Conservation (phyloP, 2,113 vertebrate species). For the Apodemus speciosus region DNA sequence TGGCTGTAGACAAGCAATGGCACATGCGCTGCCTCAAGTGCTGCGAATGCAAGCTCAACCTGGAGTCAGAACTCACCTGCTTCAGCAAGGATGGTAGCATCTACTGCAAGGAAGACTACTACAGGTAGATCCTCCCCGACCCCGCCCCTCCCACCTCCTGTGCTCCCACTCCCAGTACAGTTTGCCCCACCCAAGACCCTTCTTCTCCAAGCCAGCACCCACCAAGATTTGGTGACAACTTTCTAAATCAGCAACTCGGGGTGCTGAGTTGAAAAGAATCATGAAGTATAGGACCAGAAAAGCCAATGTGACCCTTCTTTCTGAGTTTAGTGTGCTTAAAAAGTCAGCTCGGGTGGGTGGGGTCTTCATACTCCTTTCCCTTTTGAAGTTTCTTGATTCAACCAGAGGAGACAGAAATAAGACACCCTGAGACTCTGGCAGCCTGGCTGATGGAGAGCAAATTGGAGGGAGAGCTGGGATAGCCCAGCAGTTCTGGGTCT, state of each 20-base stretch:
- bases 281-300: neutral
- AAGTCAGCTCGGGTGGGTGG: neutral
- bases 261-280: slow-evolving; percentile 11
- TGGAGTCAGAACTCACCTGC: slow-evolving; percentile 99
- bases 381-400: slow-evolving; percentile 55
- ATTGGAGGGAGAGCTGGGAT: neutral
- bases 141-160: neutral
- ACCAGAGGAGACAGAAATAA: slow-evolving; percentile 1
- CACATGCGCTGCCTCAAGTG: slow-evolving; percentile 99
- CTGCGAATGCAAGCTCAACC: slow-evolving; percentile 97
- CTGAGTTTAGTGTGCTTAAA: neutral
- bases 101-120: slow-evolving; percentile 99
- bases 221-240: neutral
- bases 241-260: slow-evolving; percentile 28
- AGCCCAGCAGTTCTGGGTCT: slow-evolving; percentile 26
- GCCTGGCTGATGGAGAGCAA: slow-evolving; percentile 6
- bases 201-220: neutral
- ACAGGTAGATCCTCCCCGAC: slow-evolving; percentile 88
- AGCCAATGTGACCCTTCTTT: neutral
- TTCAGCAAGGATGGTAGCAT: slow-evolving; percentile 99
- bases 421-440: neutral
- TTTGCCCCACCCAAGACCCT: neutral
- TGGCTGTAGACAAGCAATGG: slow-evolving; percentile 99
- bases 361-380: neutral
- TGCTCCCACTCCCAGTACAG: neutral